Evolutionary conservation across 2,797 vertebrate genomes (phyloP), one percentile per base, ranked within the genome.

Genomic region (Cuniculus paca): DNA sequence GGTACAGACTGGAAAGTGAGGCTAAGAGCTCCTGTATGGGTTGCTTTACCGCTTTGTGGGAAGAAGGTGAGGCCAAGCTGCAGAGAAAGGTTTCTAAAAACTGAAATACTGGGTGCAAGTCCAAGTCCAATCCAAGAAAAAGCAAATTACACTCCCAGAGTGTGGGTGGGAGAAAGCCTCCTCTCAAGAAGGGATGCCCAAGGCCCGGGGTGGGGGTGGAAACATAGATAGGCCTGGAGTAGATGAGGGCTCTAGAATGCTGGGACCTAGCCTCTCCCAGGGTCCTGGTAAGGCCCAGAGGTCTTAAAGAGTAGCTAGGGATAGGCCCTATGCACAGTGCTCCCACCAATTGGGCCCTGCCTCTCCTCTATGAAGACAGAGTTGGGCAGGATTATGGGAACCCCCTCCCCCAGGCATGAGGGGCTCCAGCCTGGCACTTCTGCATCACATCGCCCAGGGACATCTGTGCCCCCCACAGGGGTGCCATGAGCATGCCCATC

Each of bases 391-490:
- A 11, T 0, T 61, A 60, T 20, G 50, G 56, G 90, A 79, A 78
- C 81, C 93, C 50, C 36, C n/a, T 72, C 70, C 93, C 85, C 78
- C 48, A 22, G 79, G 50, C 45, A 45, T 45, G 2, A 42, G 93
- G 96, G 96, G 81, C 95, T 79, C 90, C 94, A 90, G 96, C 86
- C 95, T 88, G 87, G 97, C 84, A 84, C 90, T 91, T 82, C 95
- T 42, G 50, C 36, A 84, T 52, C 80, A 36, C 48, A 77, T 81
- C 26, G 26, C 96, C 93, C 95, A 91, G 92, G 93, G 97, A 97
- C 97, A 97, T 96, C 96, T 97, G 97, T 90, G 93, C 94, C 97
- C 94, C 95, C 52, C 93, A 75, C 34, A 74, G 97, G 97, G 97
- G 97, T 92, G 94, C 96, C 70, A 9, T 88, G 93, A 97, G 94